phyloP scores from a whole-genome alignment of 2,797 vertebrate species.

The Apodemus agrarius region DNA sequence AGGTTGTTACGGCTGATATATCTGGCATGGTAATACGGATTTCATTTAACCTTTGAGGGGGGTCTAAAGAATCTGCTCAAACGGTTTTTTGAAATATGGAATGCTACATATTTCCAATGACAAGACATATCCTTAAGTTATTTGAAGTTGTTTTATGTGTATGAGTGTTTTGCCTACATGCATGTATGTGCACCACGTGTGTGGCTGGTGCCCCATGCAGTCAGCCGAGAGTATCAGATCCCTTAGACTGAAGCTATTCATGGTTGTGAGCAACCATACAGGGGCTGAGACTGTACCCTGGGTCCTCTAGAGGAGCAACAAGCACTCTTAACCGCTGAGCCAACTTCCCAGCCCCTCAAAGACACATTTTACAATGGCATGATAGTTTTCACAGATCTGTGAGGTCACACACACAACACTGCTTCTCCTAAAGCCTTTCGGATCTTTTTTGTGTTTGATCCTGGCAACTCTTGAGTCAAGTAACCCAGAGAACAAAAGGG shows the following conservation, averaged over 20 bases:
- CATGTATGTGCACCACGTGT: not conserved
- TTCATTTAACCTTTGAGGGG: not conserved
- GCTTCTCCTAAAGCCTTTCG: not conserved
- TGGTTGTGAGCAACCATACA: not conserved
- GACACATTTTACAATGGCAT: not conserved
- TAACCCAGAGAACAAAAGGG: not conserved
- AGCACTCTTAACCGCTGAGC: not conserved
- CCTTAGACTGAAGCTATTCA: not conserved
- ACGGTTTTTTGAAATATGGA: not conserved
- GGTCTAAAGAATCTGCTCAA: not conserved
- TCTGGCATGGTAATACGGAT: not conserved
- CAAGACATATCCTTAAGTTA: not conserved
- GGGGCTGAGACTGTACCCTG: not conserved
- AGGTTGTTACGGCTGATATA: not conserved
- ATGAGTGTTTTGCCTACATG: not conserved
- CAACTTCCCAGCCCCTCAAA: not conserved
- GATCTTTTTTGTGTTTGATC: not conserved
- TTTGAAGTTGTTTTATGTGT: not conserved
- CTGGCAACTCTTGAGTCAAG: not conserved
- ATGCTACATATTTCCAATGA: not conserved
- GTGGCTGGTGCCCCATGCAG: not conserved
- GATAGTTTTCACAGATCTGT: not conserved
- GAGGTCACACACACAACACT: not conserved
- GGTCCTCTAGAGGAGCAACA: not conserved
- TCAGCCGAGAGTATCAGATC: not conserved